Evolutionary conservation across 1,140 invertebrate species (phyloP).

Genomic region (Aphidius gifuensis): DNA sequence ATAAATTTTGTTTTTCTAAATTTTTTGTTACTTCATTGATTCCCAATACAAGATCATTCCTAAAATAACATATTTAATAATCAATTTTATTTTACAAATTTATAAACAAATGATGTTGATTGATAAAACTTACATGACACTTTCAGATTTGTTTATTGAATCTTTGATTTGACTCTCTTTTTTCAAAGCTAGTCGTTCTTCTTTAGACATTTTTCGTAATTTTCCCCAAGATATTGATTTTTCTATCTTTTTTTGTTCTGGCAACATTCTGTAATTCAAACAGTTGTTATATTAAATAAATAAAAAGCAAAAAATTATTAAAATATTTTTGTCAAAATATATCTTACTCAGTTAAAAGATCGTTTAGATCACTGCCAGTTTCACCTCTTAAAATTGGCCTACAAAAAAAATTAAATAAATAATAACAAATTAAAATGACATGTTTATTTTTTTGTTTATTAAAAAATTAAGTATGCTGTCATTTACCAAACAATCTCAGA

Average conservation of each 20-base stretch:
- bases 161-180: slow-evolving; percentile 22
- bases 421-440: background rate
- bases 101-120: slow-evolving; percentile 7
- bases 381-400: slow-evolving; percentile 36
- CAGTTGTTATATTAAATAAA: background rate
- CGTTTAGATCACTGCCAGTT: slow-evolving; percentile 25
- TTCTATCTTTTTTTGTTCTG: slow-evolving; percentile 28
- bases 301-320: background rate
- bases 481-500: slow-evolving; percentile 38
- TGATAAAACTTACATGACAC: slow-evolving; percentile 30
- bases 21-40: slow-evolving; percentile 45
- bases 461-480: background rate
- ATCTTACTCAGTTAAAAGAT: slow-evolving; percentile 35
- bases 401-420: background rate
- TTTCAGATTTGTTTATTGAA: slow-evolving; percentile 12
- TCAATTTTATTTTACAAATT: slow-evolving; percentile 9
- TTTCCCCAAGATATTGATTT: slow-evolving; percentile 37
- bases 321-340: slow-evolving; percentile 17
- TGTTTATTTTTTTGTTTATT: background rate
- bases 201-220: slow-evolving; percentile 39
- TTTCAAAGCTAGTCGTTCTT: slow-evolving; percentile 34
- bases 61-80: slow-evolving; percentile 30
- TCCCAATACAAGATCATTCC: slow-evolving; percentile 41
- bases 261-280: slow-evolving; percentile 25
- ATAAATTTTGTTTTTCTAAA: slow-evolving; percentile 42